Base-by-base conservation (phyloP, 2,113 vertebrate genomes). In the Orientallactaga bullata region DNA sequence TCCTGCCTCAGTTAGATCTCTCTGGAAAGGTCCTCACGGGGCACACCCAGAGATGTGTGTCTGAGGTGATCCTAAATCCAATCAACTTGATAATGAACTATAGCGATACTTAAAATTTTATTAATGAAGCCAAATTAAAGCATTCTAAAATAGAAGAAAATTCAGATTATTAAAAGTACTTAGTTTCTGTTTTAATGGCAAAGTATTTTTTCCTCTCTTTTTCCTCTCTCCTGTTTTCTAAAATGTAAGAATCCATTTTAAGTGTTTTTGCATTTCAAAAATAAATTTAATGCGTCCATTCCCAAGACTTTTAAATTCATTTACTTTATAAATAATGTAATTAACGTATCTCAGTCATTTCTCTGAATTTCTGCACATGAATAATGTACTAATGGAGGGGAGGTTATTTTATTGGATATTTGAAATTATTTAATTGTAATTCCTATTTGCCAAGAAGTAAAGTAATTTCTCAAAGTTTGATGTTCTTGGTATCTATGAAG, bases 271-370 rank as follows among this genome's bases (percentile, higher is more conserved):
- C 94, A 18, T 91, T 84, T 61, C 11, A 84, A 87, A 84, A 89
- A 63, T 21, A 20, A 11, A 80, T 89, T 94, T 95, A 76, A 60
- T 81, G 69, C 28, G 55, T 1, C 80, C 1, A 79, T 92, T 78
- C 30, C 76, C 76, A 85, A 79, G 77, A 63, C 82, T 69, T 83
- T 90, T 61, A 92, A 92, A 90, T 20, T 84, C 17, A 32, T 87
- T 89, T 85, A 92, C 91, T 91, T 91, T 72, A 76, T 85, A 92
- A 82, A 63, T 51, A 95, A 86, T 74, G 4, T 11, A 89, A 90
- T 85, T 69, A 82, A 93, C 79, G 69, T 93, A 82, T 94, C 94
- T 79, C 82, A 82, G 51, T 96, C 20, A 73, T 94, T 96, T 90
- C 47, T 91, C 42, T 92, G 69, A 78, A 37, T 95, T 26, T 86